phyloP scores from a whole-genome alignment of 2,113 vertebrate genomes.

The Budorcas taxicolor region DNA sequence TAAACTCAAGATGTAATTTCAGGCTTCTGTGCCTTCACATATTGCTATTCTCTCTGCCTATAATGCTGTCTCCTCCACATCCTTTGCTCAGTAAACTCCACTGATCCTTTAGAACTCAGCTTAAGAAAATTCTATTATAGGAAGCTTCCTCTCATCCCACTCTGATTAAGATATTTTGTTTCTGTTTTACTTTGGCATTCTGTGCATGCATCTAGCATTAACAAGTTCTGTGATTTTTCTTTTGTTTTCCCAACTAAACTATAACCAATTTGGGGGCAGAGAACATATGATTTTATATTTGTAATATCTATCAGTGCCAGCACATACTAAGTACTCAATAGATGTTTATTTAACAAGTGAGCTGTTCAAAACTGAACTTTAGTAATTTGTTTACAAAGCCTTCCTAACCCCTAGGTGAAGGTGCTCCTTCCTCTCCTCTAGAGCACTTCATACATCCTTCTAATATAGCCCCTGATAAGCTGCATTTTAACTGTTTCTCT shows the following conservation, averaged over 20 bases:
- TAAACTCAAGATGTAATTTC: background rate
- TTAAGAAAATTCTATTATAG: constrained; percentile 10
- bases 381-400: background rate
- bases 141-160: background rate
- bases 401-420: background rate
- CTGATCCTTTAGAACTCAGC: background rate
- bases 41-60: background rate
- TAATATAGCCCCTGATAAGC: background rate
- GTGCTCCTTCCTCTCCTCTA: background rate
- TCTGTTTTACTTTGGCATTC: background rate
- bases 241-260: constrained; percentile 8
- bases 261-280: background rate
- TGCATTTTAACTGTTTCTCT: background rate
- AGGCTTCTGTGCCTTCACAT: background rate
- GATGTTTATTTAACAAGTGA: background rate
- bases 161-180: background rate
- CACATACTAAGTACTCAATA: background rate
- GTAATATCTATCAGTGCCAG: background rate
- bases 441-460: background rate
- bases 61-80: background rate
- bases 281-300: background rate
- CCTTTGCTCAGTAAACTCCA: background rate
- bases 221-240: background rate
- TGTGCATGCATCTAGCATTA: background rate
- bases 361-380: background rate